Conservation (phyloP, 2,888 invertebrate genomes). For the Drosophila algonquin region DNA sequence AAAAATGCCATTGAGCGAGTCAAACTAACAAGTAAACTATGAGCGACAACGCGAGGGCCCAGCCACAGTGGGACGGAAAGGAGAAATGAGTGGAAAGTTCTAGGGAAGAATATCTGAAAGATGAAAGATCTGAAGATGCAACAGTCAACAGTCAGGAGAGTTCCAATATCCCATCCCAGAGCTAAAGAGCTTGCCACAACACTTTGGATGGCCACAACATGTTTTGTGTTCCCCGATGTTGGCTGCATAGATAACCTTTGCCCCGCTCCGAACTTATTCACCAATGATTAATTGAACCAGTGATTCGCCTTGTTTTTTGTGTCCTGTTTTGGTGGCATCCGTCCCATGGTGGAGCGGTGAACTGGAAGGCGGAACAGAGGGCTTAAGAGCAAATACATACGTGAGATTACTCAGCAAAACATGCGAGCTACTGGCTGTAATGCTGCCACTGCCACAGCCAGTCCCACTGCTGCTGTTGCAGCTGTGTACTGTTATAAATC, state of each 20-base stretch:
- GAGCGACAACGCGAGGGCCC: conserved; percentile 22
- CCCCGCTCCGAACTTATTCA: conserved; percentile 30
- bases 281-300: conserved; percentile 40
- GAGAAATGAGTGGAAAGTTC: not conserved
- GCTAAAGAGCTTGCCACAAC: not conserved
- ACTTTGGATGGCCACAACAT: conserved; percentile 3
- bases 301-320: conserved; percentile 13
- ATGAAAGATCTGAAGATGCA: too few relatives aligned
- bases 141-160: too few relatives aligned
- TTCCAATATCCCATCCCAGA: too few relatives aligned
- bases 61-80: conserved; percentile 24
- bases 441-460: conserved; percentile 26
- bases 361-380: conserved; percentile 40
- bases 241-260: conserved; percentile 35
- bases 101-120: too few relatives aligned
- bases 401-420: conserved; percentile 70
- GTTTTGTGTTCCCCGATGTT: conserved; percentile 20
- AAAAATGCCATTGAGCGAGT: conserved; percentile 46
- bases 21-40: conserved; percentile 57
- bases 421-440: conserved; percentile 54
- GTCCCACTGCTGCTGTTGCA: conserved; percentile 52
- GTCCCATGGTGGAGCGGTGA: conserved; percentile 41
- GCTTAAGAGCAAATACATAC: conserved; percentile 54
- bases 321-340: conserved; percentile 18
- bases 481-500: conserved; percentile 71